These are phyloP conservation scores for Lissonota sp. DNA, from an alignment of 2,888 invertebrate genomes.

Conservation along the genomic window DNA sequence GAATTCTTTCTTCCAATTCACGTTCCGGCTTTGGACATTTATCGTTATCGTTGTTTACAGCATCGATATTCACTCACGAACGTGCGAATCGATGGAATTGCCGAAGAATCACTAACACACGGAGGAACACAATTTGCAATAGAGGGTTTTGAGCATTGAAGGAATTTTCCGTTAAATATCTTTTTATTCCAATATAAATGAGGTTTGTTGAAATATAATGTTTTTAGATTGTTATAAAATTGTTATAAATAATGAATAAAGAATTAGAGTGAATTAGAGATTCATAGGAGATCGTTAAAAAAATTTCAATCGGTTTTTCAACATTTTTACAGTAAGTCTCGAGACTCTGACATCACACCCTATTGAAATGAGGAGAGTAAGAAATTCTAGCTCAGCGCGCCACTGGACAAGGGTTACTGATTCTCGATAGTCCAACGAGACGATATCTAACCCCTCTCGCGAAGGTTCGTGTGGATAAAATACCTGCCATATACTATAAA, in stretches of 20 bases:
- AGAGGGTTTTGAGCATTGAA: neutral
- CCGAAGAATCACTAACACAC: slow-evolving; percentile 7
- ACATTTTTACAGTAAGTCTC: no score
- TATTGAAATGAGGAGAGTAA: slow-evolving; percentile 3
- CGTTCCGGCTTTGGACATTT: slow-evolving; percentile 11
- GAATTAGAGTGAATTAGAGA: no score
- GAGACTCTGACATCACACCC: neutral
- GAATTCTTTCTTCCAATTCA: neutral
- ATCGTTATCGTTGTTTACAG: neutral
- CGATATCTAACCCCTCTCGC: slow-evolving; percentile 32
- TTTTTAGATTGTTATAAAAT: no score
- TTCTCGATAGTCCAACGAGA: slow-evolving; percentile 20
- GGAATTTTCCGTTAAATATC: neutral
- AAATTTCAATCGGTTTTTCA: no score
- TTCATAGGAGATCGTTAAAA: no score
- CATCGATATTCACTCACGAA: slow-evolving; percentile 10
- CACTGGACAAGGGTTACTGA: slow-evolving; percentile 31
- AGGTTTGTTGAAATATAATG: no score
- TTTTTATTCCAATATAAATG: no score
- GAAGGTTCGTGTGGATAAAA: slow-evolving; percentile 24
- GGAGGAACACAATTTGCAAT: slow-evolving; percentile 13
- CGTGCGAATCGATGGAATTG: neutral
- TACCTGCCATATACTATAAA: slow-evolving; percentile 11
- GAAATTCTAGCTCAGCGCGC: slow-evolving; percentile 16
- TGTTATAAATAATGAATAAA: no score